Evolutionary conservation across 2,797 vertebrate genomes (phyloP).

Genomic region (Gouania willdenowi): DNA sequence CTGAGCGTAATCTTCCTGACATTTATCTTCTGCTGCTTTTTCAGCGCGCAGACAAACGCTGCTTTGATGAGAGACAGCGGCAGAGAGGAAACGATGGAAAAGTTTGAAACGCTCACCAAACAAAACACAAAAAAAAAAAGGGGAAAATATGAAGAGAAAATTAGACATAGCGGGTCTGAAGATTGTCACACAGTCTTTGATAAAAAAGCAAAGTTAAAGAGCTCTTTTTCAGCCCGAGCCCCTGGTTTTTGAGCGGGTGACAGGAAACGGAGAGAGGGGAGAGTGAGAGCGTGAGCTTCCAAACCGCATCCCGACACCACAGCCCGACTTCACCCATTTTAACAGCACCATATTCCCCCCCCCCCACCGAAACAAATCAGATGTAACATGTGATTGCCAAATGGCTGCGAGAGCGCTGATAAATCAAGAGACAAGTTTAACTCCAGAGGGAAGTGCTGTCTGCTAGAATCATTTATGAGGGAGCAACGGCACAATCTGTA

Average conservation of each 20-base stretch:
- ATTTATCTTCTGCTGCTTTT: conserved; percentile 43
- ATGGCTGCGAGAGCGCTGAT: conserved; percentile 50
- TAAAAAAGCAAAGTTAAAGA: conserved; percentile 13
- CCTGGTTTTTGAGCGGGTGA: conserved; percentile 33
- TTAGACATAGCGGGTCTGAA: conserved; percentile 16
- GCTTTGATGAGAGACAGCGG: conserved; percentile 28
- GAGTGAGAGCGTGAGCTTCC: conserved; percentile 44
- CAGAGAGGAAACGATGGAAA: conserved; percentile 32
- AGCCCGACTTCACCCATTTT: conserved; percentile 64
- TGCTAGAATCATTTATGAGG: conserved; percentile 50
- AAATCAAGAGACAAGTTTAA: conserved; percentile 46
- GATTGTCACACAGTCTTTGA: conserved; percentile 23
- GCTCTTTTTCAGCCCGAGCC: conserved; percentile 15
- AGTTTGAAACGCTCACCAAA: conserved; percentile 17
- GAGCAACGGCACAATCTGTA: conserved; percentile 31
- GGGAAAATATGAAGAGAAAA: conserved; percentile 5
- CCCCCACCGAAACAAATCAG: conserved; percentile 56
- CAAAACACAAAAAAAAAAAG: conserved; percentile 23
- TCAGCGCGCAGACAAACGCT: conserved; percentile 23
- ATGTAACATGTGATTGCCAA: conserved; percentile 41
- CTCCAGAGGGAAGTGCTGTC: conserved; percentile 30
- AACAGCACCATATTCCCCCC: conserved; percentile 52
- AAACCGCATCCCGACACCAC: conserved; percentile 58
- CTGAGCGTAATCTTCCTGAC: conserved; percentile 50
- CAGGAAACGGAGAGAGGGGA: conserved; percentile 28